A percentile compares a stretch with the other conserved stretches of the same genome.
phyloP scores from a whole-genome alignment of 2,888 invertebrate genomes.

The Dilophus febrilis region DNA sequence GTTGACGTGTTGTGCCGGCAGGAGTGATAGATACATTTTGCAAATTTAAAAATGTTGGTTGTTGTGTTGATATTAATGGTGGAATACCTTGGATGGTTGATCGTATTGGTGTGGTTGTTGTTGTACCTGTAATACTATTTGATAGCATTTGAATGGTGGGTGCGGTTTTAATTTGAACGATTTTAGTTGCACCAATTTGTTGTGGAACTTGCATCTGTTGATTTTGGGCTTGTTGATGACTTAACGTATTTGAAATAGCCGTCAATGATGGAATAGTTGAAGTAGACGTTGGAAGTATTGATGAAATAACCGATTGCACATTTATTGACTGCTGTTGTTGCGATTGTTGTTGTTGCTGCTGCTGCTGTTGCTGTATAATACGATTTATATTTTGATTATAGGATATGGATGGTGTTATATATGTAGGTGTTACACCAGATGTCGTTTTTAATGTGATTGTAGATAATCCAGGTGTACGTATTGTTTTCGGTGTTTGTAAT shows the following conservation, averaged over 20 bases:
- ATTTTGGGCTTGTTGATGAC: conserved; percentile 1
- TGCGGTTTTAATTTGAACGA: conserved; percentile 26
- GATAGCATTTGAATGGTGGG: conserved; percentile 23
- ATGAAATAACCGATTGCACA: background rate
- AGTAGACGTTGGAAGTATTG: background rate
- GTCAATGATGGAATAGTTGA: background rate
- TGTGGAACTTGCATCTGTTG: conserved; percentile 5
- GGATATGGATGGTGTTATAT: background rate
- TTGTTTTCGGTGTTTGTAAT: conserved; percentile 8
- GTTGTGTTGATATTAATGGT: conserved; percentile 26
- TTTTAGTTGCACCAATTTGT: conserved; percentile 20
- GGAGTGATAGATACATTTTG: conserved; percentile 23
- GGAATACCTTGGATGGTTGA: conserved; percentile 21
- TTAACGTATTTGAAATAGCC: background rate
- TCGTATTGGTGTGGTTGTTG: background rate
- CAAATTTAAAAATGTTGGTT: conserved; percentile 22
- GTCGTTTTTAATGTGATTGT: background rate
- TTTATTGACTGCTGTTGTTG: background rate
- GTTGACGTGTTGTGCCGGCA: background rate
- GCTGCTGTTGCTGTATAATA: background rate
- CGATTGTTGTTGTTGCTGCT: background rate
- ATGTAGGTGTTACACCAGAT: background rate
- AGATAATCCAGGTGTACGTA: background rate
- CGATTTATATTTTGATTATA: no score
- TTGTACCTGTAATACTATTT: conserved; percentile 5